Conservation (phyloP, 92 coral and sea anemone species). For the Porites divaricata region DNA sequence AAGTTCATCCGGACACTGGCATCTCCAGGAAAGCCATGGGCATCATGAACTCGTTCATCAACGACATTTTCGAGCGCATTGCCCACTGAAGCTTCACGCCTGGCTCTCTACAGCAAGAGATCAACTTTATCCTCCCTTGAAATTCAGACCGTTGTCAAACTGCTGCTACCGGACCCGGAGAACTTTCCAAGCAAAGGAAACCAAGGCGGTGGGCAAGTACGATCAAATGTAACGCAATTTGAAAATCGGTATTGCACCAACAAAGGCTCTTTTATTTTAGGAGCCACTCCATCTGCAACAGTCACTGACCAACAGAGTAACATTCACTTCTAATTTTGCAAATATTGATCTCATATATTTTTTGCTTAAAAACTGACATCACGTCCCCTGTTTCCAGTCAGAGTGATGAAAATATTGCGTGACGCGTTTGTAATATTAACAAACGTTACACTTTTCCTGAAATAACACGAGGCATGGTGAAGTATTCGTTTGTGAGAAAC, state of each 20-base stretch:
- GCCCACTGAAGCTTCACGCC: constrained; percentile 71
- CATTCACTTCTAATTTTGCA: neutral
- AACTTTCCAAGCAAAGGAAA: constrained; percentile 89
- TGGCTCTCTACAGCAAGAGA: constrained; percentile 76
- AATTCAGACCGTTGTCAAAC: constrained; percentile 13
- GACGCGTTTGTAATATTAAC: neutral
- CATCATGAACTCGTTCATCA: constrained; percentile 73
- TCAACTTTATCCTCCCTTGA: constrained; percentile 24
- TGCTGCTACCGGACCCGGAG: constrained; percentile 82
- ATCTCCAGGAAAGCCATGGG: constrained; percentile 69
- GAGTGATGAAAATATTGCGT: neutral
- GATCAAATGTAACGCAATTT: constrained; percentile 66
- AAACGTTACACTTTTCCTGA: neutral
- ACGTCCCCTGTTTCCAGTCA: neutral
- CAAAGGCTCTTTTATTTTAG: neutral
- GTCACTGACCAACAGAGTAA: neutral
- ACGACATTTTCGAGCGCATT: constrained; percentile 79
- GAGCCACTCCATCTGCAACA: neutral
- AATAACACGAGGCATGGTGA: no score
- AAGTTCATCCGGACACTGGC: constrained; percentile 68
- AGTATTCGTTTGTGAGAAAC: no score
- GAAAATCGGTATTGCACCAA: neutral
- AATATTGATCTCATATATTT: neutral
- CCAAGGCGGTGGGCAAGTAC: constrained; percentile 89
- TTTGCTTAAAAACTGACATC: neutral